Evolutionary conservation across 2,113 vertebrate genomes (phyloP), one percentile per base, ranked within the genome.

Genomic region (Nibea albiflora): DNA sequence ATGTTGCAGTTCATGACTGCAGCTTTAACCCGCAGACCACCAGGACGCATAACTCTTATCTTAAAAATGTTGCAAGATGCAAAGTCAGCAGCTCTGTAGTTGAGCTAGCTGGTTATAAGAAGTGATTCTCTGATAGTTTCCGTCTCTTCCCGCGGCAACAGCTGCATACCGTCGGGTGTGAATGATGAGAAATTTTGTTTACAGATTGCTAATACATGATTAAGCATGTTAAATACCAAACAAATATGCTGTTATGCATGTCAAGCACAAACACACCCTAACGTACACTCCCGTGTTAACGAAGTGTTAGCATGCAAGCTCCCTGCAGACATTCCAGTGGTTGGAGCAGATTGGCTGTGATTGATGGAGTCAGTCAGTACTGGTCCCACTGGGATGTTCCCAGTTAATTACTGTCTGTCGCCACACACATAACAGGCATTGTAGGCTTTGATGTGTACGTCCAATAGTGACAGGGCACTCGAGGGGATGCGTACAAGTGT

Each of bases 361-460:
- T 89, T 91, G 91, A 91, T 91, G 85, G 87, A 87, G 85, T 85
- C 87, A 87, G 83, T 87, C 86, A 82, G 73, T 52, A 69, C 79
- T 88, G 88, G 86, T 92, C 88, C 85, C 90, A 83, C 79, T 91
- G 90, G 88, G 91, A 91, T 88, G 84, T 75, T 84, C 87, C 81
- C 85, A 87, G 75, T 92, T 93, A 92, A 93, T 93, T 92, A 89
- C 90, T 82, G 89, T 93, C 90, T 90, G 90, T 89, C 84, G 83
- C 87, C 82, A 85, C 86, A 91, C 78, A 84, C 83, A 76, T 79
- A 86, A 90, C 79, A 86, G 63, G 76, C 91, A 85, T 77, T 72
- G 79, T 73, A 12, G 44, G 67, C 88, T 90, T 93, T 90, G 87
- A 88, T 85, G 80, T 89, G 81, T 42, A 80, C 85, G 85, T 90